phyloP scores from a whole-genome alignment of 1,140 invertebrate species.

The Cyclargus thomasi region DNA sequence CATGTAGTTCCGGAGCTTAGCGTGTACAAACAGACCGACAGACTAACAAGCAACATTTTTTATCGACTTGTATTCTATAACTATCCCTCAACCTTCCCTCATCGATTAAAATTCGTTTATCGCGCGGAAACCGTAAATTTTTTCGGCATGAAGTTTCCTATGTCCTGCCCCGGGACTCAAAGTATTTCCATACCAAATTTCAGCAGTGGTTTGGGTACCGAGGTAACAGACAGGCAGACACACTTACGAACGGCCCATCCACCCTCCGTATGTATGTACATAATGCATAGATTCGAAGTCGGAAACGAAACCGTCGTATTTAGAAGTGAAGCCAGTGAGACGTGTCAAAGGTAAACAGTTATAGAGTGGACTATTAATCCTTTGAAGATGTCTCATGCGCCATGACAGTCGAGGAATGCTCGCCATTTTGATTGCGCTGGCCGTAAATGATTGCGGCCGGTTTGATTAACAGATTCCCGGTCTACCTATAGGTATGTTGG shows the following conservation, averaged over 20 bases:
- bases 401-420: constrained; percentile 39
- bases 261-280: too few relatives aligned
- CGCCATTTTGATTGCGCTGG: constrained; percentile 57
- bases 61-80: too few relatives aligned
- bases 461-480: constrained; percentile 61
- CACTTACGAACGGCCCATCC: too few relatives aligned
- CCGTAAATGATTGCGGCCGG: constrained; percentile 52
- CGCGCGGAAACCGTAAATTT: too few relatives aligned
- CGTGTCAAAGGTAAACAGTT: constrained; percentile 7
- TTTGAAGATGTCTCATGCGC: constrained; percentile 38
- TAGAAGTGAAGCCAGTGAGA: background rate
- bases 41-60: too few relatives aligned
- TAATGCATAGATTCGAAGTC: background rate
- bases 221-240: too few relatives aligned
- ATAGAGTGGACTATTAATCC: constrained; percentile 26
- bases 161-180: too few relatives aligned
- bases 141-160: too few relatives aligned
- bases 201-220: background rate
- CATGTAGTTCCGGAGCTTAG: too few relatives aligned
- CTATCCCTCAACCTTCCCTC: too few relatives aligned
- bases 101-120: too few relatives aligned
- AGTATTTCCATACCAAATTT: background rate
- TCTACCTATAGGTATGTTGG: constrained; percentile 20
- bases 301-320: background rate
- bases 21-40: too few relatives aligned